Conservation (phyloP, 2,797 vertebrate genomes). For the Enoplosus armatus region DNA sequence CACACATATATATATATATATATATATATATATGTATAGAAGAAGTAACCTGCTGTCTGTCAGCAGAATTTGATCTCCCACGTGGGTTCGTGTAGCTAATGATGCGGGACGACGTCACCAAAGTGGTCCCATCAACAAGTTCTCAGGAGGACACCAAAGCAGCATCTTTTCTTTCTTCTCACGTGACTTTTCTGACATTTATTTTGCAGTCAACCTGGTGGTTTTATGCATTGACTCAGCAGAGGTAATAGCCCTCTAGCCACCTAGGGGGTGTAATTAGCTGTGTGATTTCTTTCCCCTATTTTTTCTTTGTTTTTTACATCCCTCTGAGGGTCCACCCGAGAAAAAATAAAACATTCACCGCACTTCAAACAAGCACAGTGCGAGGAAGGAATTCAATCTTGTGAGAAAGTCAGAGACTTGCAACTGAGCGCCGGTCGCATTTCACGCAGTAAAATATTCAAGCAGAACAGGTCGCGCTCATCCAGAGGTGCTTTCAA, state of each 20-base stretch:
- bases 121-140: too few species aligned
- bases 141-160: too few species aligned
- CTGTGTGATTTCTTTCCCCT: background rate
- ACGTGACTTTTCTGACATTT: slow-evolving; percentile 13
- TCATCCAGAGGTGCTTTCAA: slow-evolving; percentile 30
- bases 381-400: slow-evolving; percentile 1
- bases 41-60: too few species aligned
- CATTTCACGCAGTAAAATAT: slow-evolving; percentile 32
- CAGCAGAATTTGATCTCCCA: too few species aligned
- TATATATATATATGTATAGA: too few species aligned
- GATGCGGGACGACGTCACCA: too few species aligned
- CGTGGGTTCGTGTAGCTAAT: too few species aligned
- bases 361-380: background rate
- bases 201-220: slow-evolving; percentile 13
- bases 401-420: slow-evolving; percentile 12
- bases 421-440: background rate
- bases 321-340: background rate
- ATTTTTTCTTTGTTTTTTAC: too few species aligned
- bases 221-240: background rate
- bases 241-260: slow-evolving; percentile 12
- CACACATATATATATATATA: too few species aligned
- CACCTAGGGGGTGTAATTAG: slow-evolving; percentile 17
- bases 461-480: slow-evolving; percentile 17
- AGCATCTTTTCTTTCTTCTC: too few species aligned
- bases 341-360: slow-evolving; percentile 13